Evolutionary conservation across 2,888 invertebrate genomes (phyloP).

Genomic region (Netelia melanura): DNA sequence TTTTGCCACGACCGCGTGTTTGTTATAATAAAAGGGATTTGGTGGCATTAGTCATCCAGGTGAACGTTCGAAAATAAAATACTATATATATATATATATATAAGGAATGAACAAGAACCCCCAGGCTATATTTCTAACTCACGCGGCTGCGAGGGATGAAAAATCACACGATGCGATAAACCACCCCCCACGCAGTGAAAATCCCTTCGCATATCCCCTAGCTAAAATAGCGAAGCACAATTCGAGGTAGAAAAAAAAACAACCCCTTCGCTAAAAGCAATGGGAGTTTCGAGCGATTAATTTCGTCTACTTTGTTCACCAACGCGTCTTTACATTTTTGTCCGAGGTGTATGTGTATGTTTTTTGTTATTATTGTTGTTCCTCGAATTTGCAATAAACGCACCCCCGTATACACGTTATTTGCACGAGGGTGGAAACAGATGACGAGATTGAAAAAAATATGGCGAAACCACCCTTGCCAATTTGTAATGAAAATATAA

Average conservation of each 20-base stretch:
- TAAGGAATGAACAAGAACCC: constrained; percentile 59
- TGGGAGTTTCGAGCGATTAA: constrained; percentile 66
- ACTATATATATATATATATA: background rate
- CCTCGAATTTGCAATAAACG: background rate
- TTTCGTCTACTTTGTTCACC: constrained; percentile 60
- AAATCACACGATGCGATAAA: constrained; percentile 64
- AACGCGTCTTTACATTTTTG: constrained; percentile 28
- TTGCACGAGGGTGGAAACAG: background rate
- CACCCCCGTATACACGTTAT: background rate
- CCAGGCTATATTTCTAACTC: constrained; percentile 60
- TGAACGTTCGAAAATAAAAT: constrained; percentile 25
- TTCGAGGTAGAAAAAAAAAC: constrained; percentile 51
- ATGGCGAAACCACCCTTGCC: constrained; percentile 34
- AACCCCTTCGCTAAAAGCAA: constrained; percentile 57
- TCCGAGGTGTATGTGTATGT: background rate
- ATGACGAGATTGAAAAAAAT: background rate
- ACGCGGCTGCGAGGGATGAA: constrained; percentile 52
- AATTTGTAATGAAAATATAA: constrained; percentile 27
- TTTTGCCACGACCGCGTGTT: background rate
- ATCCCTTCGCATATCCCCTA: constrained; percentile 25
- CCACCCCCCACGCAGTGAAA: constrained; percentile 34
- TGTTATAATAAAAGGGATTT: background rate
- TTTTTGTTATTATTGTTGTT: background rate
- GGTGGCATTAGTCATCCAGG: background rate
- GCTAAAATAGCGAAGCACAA: constrained; percentile 25